Percentiles rank a stretch among this genome's conserved stretches.
phyloP scores from a whole-genome alignment of 2,797 vertebrate species.

The Sebastes umbrosus region DNA sequence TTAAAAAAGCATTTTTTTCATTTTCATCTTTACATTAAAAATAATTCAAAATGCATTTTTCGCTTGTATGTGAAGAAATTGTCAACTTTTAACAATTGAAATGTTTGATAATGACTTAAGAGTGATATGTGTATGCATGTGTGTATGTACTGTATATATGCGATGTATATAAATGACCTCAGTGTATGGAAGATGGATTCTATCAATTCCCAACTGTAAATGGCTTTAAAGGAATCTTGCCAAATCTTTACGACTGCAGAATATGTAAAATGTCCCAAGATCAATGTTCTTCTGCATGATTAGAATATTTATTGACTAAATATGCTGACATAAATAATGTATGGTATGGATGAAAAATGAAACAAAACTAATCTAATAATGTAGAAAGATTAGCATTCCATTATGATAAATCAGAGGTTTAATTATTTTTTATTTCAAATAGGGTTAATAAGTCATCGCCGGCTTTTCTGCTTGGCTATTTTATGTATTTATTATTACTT shows the following conservation, averaged over 20 bases:
- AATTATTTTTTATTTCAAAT: conserved; percentile 9
- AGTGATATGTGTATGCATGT: too few species aligned
- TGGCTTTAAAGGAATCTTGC: not conserved
- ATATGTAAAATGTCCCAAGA: not conserved
- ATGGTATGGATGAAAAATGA: not conserved
- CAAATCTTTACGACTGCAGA: not conserved
- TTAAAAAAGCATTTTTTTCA: too few species aligned
- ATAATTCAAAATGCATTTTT: too few species aligned
- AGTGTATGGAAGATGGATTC: not conserved
- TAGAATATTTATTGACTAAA: conserved; percentile 1
- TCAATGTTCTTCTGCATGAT: not conserved
- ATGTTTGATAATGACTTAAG: too few species aligned
- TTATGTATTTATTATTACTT: conserved; percentile 18
- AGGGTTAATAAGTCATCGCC: not conserved
- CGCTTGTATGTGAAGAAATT: too few species aligned
- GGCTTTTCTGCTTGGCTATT: not conserved
- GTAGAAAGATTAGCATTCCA: not conserved
- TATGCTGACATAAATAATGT: conserved; percentile 19
- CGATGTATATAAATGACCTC: not conserved
- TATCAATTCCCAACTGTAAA: not conserved
- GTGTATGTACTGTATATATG: too few species aligned
- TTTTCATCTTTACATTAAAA: too few species aligned
- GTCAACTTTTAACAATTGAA: too few species aligned
- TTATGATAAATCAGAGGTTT: conserved; percentile 7
- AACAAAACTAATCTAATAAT: conserved; percentile 13